These are phyloP conservation scores for Potorous gilbertii DNA, from an alignment of 2,797 vertebrate species.

Conservation along the genomic window DNA sequence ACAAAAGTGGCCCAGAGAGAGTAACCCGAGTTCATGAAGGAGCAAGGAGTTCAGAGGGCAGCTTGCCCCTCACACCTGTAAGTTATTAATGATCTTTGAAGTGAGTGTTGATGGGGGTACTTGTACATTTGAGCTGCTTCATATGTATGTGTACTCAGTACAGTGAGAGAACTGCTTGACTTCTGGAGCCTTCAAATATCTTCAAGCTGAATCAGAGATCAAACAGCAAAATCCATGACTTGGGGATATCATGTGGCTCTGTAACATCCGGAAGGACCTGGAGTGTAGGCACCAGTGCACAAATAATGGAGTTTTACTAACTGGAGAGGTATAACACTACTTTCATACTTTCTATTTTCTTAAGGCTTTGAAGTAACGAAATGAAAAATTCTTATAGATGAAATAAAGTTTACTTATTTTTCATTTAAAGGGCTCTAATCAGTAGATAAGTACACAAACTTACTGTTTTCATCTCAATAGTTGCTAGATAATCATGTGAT, in stretches of 20 bases:
- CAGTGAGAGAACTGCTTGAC: conserved; percentile 50
- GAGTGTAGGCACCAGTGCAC: conserved; percentile 10
- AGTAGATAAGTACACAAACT: conserved; percentile 26
- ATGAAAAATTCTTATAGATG: background rate
- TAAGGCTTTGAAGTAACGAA: conserved; percentile 22
- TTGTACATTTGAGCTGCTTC: conserved; percentile 63
- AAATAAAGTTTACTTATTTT: conserved; percentile 24
- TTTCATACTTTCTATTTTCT: conserved; percentile 5
- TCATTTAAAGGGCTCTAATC: conserved; percentile 1
- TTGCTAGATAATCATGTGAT: conserved; percentile 7
- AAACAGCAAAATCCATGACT: conserved; percentile 45
- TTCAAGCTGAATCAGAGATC: conserved; percentile 62
- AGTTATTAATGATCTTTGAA: conserved; percentile 81
- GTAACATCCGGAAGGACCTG: conserved; percentile 30
- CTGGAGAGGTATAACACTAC: conserved; percentile 44
- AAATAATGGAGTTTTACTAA: conserved; percentile 35
- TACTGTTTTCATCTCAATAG: conserved; percentile 14
- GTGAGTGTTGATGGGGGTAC: conserved; percentile 68
- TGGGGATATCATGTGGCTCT: conserved; percentile 67
- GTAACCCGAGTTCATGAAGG: conserved; percentile 68
- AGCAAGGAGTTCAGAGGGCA: conserved; percentile 70
- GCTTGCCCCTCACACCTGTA: conserved; percentile 77
- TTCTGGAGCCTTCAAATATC: conserved; percentile 62
- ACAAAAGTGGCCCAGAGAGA: conserved; percentile 66
- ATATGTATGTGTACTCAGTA: conserved; percentile 42